Evolutionary conservation across 2,113 vertebrate species (phyloP).

Genomic region (Canis aureus): DNA sequence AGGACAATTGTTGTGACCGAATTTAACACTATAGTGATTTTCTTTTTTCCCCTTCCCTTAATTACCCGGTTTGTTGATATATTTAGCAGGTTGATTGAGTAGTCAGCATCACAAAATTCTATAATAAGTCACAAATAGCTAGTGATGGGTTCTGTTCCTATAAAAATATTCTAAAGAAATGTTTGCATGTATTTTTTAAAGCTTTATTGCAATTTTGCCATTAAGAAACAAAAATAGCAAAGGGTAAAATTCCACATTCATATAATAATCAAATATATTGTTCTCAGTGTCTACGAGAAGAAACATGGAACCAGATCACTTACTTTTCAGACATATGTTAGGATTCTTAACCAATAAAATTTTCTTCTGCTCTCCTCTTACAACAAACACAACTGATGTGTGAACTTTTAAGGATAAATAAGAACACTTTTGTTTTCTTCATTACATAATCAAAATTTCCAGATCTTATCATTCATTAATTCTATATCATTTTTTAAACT

Average conservation of each 20-base stretch:
- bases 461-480: slow-evolving; percentile 20
- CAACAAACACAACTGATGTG: slow-evolving; percentile 53
- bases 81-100: background rate
- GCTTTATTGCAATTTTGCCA: background rate
- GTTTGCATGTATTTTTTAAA: background rate
- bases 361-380: background rate
- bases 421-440: slow-evolving; percentile 46
- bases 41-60: background rate
- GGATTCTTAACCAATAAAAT: background rate
- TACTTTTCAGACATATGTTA: background rate
- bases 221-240: slow-evolving; percentile 23
- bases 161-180: slow-evolving; percentile 49
- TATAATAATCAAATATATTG: slow-evolving; percentile 52
- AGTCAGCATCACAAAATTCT: slow-evolving; percentile 6
- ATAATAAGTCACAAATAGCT: slow-evolving; percentile 29
- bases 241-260: background rate
- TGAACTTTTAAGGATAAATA: background rate
- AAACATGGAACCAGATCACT: background rate
- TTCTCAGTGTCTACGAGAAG: background rate
- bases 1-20: background rate
- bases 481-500: slow-evolving; percentile 57
- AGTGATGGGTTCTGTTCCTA: background rate
- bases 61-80: background rate
- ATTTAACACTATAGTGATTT: slow-evolving; percentile 32
- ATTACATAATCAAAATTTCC: slow-evolving; percentile 33